Evolutionary conservation across 2,797 vertebrate genomes (phyloP).

Genomic region (Pseudomugil tenellus): DNA sequence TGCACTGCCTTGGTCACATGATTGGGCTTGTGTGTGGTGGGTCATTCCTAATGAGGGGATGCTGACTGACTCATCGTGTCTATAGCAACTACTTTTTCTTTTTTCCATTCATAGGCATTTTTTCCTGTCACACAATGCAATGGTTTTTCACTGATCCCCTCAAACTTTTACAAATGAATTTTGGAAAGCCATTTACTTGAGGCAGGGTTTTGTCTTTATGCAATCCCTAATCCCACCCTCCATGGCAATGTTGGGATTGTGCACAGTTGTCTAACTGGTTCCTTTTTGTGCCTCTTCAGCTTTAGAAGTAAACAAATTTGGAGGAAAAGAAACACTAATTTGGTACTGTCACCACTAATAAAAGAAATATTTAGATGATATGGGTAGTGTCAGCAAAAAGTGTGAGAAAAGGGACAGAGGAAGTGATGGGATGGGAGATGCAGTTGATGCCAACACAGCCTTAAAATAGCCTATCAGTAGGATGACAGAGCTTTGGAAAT

Average conservation of each 20-base stretch:
- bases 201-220: conserved; percentile 27
- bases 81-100: conserved; percentile 70
- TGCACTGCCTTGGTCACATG: conserved; percentile 65
- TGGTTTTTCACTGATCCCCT: conserved; percentile 48
- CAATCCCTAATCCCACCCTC: conserved; percentile 9
- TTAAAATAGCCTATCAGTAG: conserved; percentile 63
- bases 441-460: conserved; percentile 40
- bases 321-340: conserved; percentile 60
- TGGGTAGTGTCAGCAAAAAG: conserved; percentile 56
- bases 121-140: conserved; percentile 56
- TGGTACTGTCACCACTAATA: conserved; percentile 63
- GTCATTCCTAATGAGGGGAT: conserved; percentile 79
- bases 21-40: conserved; percentile 68
- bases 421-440: conserved; percentile 47
- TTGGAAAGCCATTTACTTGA: conserved; percentile 47
- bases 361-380: conserved; percentile 62
- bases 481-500: conserved; percentile 46
- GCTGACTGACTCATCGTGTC: conserved; percentile 74
- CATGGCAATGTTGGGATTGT: conserved; percentile 31
- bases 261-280: conserved; percentile 39
- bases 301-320: conserved; percentile 53
- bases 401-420: conserved; percentile 62
- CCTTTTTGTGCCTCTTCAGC: conserved; percentile 37
- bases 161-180: conserved; percentile 51
- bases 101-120: conserved; percentile 50